Conservation (phyloP, 2,797 vertebrate species). For the Telmatherina bonti region DNA sequence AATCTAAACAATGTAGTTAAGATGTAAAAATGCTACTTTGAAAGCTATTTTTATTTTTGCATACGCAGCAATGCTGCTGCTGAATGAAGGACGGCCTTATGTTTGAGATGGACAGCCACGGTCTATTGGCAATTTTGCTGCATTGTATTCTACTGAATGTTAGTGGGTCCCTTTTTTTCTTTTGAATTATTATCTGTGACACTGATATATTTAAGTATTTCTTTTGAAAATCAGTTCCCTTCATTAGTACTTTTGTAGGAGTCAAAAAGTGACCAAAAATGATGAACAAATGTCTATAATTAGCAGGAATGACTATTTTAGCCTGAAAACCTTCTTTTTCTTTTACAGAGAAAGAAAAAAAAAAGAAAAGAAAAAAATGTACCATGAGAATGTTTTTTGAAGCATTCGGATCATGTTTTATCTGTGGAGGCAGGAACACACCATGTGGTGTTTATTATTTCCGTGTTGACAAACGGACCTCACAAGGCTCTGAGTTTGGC, state of each 20-base stretch:
- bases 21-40: not conserved
- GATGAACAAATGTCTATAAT: too few relatives aligned
- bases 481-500: slow-evolving; percentile 92
- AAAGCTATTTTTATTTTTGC: slow-evolving; percentile 16
- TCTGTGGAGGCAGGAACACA: not conserved
- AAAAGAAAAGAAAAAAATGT: too few relatives aligned
- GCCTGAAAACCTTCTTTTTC: too few relatives aligned
- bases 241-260: not conserved
- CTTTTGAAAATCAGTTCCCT: not conserved
- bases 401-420: slow-evolving; percentile 14
- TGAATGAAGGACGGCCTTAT: slow-evolving; percentile 16
- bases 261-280: too few relatives aligned
- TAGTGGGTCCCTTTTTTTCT: slow-evolving; percentile 1
- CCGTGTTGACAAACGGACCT: slow-evolving; percentile 30
- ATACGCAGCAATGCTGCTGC: slow-evolving; percentile 38
- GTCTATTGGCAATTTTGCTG: slow-evolving; percentile 3
- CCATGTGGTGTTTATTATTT: not conserved
- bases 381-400: slow-evolving; percentile 2
- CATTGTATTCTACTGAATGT: slow-evolving; percentile 1
- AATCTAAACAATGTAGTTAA: slow-evolving; percentile 10
- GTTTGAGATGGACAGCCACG: not conserved
- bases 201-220: slow-evolving; percentile 3
- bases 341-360: too few relatives aligned
- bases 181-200: not conserved
- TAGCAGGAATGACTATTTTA: too few relatives aligned